Evolutionary conservation across 1,140 invertebrate genomes (phyloP), one percentile per base, ranked within the genome.

Genomic region (Archivesica marissinica): DNA sequence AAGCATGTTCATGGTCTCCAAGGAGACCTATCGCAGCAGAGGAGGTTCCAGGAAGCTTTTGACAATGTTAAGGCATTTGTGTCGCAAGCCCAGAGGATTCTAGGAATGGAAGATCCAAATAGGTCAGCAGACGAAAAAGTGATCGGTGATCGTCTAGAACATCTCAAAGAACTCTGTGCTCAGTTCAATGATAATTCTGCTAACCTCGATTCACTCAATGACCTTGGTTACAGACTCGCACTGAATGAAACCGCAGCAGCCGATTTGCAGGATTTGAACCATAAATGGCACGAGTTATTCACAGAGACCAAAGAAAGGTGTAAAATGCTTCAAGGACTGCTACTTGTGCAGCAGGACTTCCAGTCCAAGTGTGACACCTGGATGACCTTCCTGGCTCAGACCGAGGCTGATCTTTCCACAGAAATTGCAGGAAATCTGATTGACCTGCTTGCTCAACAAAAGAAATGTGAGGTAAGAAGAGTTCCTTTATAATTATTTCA

Each of bases 371-470:
- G 93, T 89, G 89, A 92, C 25, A 86, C 87, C 11, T 93, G 93
- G 93, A 91, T 93, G 91, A 89, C 88, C 0, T 93, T 93, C 89
- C 77, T 93, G 25, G 89, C 90, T n/a, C 86, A 90, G 52, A 90
- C 90, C 11, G 92, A 93, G 64, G 79, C 90, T 20, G 89, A 90
- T 41, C 86, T 93, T 20, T 84, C 92, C 0, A 82, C 80, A 23
- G 90, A 92, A 50, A 89, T 93, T 33, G 88, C 88, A 47, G 91
- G 92, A 1, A 92, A 91, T 82, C 86, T 93, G 3, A 54, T 85
- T 39, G 90, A 90, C 23, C 89, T 93, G 0, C 41, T 88, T 3
- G 89, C 89, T 2, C 93, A 93, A 64, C 91, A 92, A 54, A 91
- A 83, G 75, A 90, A 88, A 66, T 92, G 88, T 90, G 89, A 93